phyloP scores from a whole-genome alignment of 2,797 vertebrate species.

The Chaenodraco wilsoni region DNA sequence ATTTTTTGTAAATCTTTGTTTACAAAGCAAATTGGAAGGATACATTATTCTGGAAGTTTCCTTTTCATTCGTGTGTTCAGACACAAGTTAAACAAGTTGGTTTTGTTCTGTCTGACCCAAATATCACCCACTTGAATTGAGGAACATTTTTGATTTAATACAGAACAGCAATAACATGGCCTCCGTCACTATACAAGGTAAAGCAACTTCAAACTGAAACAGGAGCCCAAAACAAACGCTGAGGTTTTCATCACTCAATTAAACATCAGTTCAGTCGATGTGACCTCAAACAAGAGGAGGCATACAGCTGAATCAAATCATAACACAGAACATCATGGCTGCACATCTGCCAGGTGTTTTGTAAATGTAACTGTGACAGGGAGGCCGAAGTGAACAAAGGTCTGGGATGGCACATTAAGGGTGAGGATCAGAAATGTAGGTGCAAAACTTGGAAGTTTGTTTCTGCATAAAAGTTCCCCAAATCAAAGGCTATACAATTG shows the following conservation, averaged over 20 bases:
- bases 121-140: slow-evolving; percentile 31
- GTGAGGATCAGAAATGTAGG: slow-evolving; percentile 48
- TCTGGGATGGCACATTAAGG: slow-evolving; percentile 37
- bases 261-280: slow-evolving; percentile 38
- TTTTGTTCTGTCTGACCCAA: slow-evolving; percentile 21
- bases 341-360: slow-evolving; percentile 24
- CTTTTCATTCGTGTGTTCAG: background rate
- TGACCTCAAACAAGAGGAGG: slow-evolving; percentile 4
- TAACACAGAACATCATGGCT: slow-evolving; percentile 27
- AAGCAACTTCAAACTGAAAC: slow-evolving; percentile 47
- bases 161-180: slow-evolving; percentile 41
- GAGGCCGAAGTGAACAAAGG: slow-evolving; percentile 32
- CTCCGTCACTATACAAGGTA: slow-evolving; percentile 33
- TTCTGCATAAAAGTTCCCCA: slow-evolving; percentile 63
- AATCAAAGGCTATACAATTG: slow-evolving; percentile 75
- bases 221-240: slow-evolving; percentile 58
- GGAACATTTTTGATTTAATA: slow-evolving; percentile 55
- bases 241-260: slow-evolving; percentile 45
- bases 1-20: slow-evolving; percentile 33
- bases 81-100: slow-evolving; percentile 17
- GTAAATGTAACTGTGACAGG: slow-evolving; percentile 30
- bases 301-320: slow-evolving; percentile 20
- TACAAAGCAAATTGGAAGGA: slow-evolving; percentile 34
- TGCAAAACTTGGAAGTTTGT: slow-evolving; percentile 33
- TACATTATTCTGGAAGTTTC: slow-evolving; percentile 30